These are phyloP conservation scores for Anabas testudineus DNA, from an alignment of 2,797 vertebrate genomes.

Conservation along the genomic window DNA sequence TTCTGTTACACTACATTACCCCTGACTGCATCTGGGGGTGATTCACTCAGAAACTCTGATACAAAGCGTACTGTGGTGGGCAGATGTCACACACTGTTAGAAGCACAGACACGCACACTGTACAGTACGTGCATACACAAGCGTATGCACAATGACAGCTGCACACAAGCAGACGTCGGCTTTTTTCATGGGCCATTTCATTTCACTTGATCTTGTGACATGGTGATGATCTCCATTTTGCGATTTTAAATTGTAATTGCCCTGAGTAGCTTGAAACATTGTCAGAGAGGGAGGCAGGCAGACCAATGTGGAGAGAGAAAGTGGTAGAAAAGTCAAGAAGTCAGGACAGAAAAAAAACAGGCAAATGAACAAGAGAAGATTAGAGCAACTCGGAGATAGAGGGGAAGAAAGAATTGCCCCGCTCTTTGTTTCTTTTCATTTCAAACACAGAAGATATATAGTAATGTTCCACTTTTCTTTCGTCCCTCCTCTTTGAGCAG, in stretches of 20 bases:
- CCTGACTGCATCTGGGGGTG: slow-evolving; percentile 50
- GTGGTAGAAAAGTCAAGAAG: slow-evolving; percentile 31
- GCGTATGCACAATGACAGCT: slow-evolving; percentile 5
- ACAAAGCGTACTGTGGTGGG: slow-evolving; percentile 42
- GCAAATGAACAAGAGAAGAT: slow-evolving; percentile 50
- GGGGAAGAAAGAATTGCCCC: slow-evolving; percentile 2
- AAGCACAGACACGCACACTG: slow-evolving; percentile 12
- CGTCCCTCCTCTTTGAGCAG: slow-evolving; percentile 37
- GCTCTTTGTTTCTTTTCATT: slow-evolving; percentile 38
- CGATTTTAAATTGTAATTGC: slow-evolving; percentile 79
- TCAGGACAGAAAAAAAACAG: background rate
- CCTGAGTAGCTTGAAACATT: slow-evolving; percentile 51
- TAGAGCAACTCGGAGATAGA: slow-evolving; percentile 33
- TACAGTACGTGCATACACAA: background rate
- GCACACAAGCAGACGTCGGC: slow-evolving; percentile 56
- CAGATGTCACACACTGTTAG: slow-evolving; percentile 61
- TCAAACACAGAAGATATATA: background rate
- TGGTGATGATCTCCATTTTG: slow-evolving; percentile 76
- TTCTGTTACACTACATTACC: slow-evolving; percentile 68
- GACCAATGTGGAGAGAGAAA: slow-evolving; percentile 5
- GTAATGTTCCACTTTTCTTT: slow-evolving; percentile 32
- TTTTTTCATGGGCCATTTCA: slow-evolving; percentile 77
- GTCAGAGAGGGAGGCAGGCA: slow-evolving; percentile 12
- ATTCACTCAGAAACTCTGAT: slow-evolving; percentile 54
- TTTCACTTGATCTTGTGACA: slow-evolving; percentile 78